Evolutionary conservation across 2,888 invertebrate genomes (phyloP), one percentile per base, ranked within the genome.

Genomic region (Acrobeloides nanus): DNA sequence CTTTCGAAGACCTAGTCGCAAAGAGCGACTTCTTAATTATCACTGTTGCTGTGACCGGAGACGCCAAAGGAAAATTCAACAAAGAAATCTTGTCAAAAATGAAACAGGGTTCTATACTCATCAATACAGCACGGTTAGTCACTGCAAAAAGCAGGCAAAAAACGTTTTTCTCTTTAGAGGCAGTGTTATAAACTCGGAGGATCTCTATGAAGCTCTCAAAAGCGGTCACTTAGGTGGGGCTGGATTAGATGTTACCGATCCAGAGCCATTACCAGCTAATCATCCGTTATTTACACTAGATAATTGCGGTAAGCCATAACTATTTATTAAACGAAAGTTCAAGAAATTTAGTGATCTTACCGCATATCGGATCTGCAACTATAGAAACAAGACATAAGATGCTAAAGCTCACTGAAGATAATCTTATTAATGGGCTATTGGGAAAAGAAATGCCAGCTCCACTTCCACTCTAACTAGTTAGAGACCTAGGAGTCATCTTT

Each of bases 211-310:
- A 47, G 88, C 88, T 0, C 77, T 92, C 38, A 77, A 81, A 62
- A 80, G 78, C 37, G 82, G 82, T 10, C 79, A 77, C 5, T 89
- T 92, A 43, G 77, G 80, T 66, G 87, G 84, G 0, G 92, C 90
- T 0, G 90, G 89, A 0, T 76, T 92, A 23, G 92, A 92, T 78
- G 90, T 92, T 0, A 88, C 85, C 53, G 84, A 84, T 1, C 89
- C 89, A 0, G 92, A 92, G 74, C 92, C 90, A 0, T 76, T 92
- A 49, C 87, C 89, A 0, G 70, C 84, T 4, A 82, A 86, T 61
- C 83, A 81, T 76, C 83, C 84, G 1, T 77, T 92, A 20, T 80
- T 87, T 20, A 81, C 81, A 49, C 74, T 89, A 21, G 78, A 82
- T 32, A 92, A 92, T 75, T 86, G 88, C 74, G 83, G 87, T 87